Base-by-base conservation (phyloP, 1,140 invertebrate species). In the Bombus sylvicola region DNA sequence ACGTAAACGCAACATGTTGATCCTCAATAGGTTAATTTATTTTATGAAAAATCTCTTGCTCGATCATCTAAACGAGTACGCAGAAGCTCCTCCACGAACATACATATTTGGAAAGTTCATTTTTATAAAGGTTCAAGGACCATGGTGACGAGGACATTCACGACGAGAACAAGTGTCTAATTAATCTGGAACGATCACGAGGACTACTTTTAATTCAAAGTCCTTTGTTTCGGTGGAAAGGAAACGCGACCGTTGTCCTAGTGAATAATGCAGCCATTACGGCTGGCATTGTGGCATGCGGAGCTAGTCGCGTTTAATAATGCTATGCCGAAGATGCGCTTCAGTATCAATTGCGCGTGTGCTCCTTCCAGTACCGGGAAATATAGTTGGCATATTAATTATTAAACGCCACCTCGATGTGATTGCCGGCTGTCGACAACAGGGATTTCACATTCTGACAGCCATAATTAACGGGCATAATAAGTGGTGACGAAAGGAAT, bases 331-430 rank as follows among this genome's bases (percentile, higher is more conserved):
- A 81, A 73, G 80, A 81, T 39, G 39, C 39, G 69, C 39, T 64
- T 73, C 69, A 34, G n/a, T 73, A 73, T 81, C 80, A 62, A 81
- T 81, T 43, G 9, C 69, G n/a, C 34, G 13, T 25, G 66, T 73
- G 57, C 57, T 41, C 53, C 69, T 47, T 62, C n/a, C 31, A 34
- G 3, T 22, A 31, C 6, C 5, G n/a, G 53, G 22, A 62, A 64
- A 43, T 74, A 43, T 74, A 73, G 69, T 73, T 64, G 80, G 69
- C 37, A 22, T 43, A 73, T 72, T 64, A 64, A 81, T 74, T 62
- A 62, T 62, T 57, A 62, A 73, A 81, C 57, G 68, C 18, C 4
- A 15, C 9, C 31, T n/a, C 66, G 64, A 53, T n/a, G 34, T 10
- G 78, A 79, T 79, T 43, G 5, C 59, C 6, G 62, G 22, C 62